Percentiles rank a stretch among this genome's conserved stretches.
These are phyloP conservation scores for Pipa parva DNA, from an alignment of 2,113 vertebrate genomes.

Conservation along the genomic window DNA sequence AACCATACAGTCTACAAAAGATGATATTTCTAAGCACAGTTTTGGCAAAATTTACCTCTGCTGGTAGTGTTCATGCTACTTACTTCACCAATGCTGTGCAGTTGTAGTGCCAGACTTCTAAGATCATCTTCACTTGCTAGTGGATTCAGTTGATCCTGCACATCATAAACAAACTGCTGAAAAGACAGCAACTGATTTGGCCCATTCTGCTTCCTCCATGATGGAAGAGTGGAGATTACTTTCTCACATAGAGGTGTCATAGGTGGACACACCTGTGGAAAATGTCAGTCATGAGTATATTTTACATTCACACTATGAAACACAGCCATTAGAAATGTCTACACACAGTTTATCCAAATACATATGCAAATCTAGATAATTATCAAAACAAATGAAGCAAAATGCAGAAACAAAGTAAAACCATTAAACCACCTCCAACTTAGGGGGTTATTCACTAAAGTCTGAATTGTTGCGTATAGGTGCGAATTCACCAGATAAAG, in stretches of 20 bases:
- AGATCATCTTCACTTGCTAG: constrained; percentile 87
- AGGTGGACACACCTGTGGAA: constrained; percentile 71
- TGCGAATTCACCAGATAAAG: too few relatives aligned
- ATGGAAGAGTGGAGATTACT: constrained; percentile 76
- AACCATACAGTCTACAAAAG: too few relatives aligned
- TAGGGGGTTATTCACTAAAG: too few relatives aligned
- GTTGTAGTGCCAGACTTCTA: constrained; percentile 77
- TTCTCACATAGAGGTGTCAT: constrained; percentile 89
- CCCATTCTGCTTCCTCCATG: constrained; percentile 88
- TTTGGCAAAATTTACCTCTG: too few relatives aligned
- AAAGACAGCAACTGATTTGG: constrained; percentile 94
- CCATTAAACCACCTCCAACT: too few relatives aligned
- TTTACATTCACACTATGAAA: neutral
- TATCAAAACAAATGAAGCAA: neutral
- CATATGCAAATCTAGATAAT: neutral
- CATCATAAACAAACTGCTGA: constrained; percentile 89
- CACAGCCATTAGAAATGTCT: neutral
- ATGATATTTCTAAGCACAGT: too few relatives aligned
- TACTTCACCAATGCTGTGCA: constrained; percentile 93
- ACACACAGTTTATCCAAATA: neutral
- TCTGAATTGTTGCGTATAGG: too few relatives aligned
- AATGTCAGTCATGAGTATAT: neutral
- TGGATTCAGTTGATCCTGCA: constrained; percentile 93
- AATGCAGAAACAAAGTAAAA: too few relatives aligned
- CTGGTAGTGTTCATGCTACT: too few relatives aligned